Evolutionary conservation across 1,140 invertebrate genomes (phyloP), one percentile per base, ranked within the genome.

Genomic region (Lordiphosa collinella): DNA sequence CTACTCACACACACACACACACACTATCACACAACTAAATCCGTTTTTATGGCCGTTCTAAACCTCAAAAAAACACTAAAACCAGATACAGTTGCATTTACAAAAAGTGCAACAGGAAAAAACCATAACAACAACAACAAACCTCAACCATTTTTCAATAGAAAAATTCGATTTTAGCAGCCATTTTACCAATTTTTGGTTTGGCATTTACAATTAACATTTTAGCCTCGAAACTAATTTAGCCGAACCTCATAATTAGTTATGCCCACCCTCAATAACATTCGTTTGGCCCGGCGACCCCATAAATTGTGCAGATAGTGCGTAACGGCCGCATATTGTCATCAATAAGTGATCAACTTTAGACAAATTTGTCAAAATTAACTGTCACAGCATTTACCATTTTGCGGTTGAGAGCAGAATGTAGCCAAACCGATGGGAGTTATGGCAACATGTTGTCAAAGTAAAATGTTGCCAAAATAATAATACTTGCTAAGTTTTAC

Each of bases 311-410:
- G 31, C 52, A 52, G 58, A 32, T 52, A 40, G 48, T 47, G 36
- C 34, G 22, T 41, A 44, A 36, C 46, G 16, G 25, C 13, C 44
- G 25, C 53, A 47, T 56, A 62, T 68, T 64, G 64, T 41, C 65
- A 80, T 79, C 70, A 74, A 80, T 80, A 79, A 79, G 70, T 79
- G 76, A 80, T 74, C 57, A 74, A 56, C 69, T 70, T 47, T 60
- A 70, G 70, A 74, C 76, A 75, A 75, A 79, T 79, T 79, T 70
- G 70, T 79, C 75, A 79, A 80, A 80, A 79, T 80, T 62, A 79
- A 80, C 75, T 79, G 70, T 66, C 69, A 70, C 44, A 61, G 50
- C 65, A 66, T 80, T 80, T 53, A 35, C 13, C 58, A 75, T 58
- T 56, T 63, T 80, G 75, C 43, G 75, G 75, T 75, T 61, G 59